Evolutionary conservation across 1,140 invertebrate species (phyloP), one percentile per base, ranked within the genome.

Genomic region (Trissolcus basalis): DNA sequence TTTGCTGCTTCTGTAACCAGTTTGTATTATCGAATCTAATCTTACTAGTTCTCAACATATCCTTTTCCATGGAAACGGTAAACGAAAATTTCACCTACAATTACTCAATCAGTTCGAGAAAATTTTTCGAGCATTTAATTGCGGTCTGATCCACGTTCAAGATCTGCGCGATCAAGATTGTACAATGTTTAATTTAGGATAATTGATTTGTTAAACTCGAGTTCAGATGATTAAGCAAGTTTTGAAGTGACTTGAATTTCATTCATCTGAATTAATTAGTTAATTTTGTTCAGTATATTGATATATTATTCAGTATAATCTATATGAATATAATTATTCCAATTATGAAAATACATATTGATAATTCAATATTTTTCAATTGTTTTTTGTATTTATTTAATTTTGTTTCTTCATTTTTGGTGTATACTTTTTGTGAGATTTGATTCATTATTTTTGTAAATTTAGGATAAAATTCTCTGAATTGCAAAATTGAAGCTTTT

Each of bases 181-280:
- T 72, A 72, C 54, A 72, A 72, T 48, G 47, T 41, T 61, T 61
- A 69, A 69, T 53, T 68, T 19, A 39, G 43, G 7, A 48, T 71
- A 58, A 71, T 58, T 71, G 53, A 63, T 56, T 64, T 48, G 69
- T 54, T 27, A 6, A 27, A 59, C 51, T 64, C 64, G 4, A 64
- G 59, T 64, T 15, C 39, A 56, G 44, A 27, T n/a, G 35, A 59
- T 72, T 51, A 43, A 35, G 59, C 51, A 55, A 54, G 9, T 43
- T 33, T 49, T 4, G n/a, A 9, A 9, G n/a, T 10, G n/a, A 39
- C 9, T 39, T 27, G 6, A 27, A 27, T 27, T 27, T 27, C 19
- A 27, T 27, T 27, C 6, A 6, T 6, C 19, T 3, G 19, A 27
- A 27, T 27, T 27, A 27, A 27, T 27, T 27, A 27, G 19, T 3